phyloP scores from a whole-genome alignment of 2,113 vertebrate genomes.

The Ursus arctos region DNA sequence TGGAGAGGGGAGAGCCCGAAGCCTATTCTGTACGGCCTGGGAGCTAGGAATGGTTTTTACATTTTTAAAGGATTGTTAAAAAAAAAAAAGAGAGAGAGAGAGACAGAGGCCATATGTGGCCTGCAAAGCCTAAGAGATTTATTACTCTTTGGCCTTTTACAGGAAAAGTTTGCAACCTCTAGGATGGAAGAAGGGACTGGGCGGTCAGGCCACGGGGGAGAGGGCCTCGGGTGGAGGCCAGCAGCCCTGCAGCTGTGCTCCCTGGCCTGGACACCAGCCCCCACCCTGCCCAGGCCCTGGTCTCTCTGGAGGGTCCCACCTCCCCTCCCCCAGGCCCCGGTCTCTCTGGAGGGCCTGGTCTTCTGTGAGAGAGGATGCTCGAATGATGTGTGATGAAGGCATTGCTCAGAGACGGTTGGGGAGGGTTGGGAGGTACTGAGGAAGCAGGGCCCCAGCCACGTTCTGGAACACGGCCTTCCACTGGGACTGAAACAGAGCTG shows the following conservation, averaged over 20 bases:
- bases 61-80: not conserved
- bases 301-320: too few species aligned
- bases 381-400: not conserved
- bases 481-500: not conserved
- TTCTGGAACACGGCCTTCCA: not conserved
- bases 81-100: not conserved
- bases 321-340: too few species aligned
- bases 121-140: not conserved
- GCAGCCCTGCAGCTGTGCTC: not conserved
- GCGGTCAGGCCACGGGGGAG: not conserved
- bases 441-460: not conserved
- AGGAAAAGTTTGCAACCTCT: not conserved
- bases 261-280: not conserved
- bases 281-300: not conserved
- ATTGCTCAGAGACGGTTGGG: not conserved
- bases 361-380: not conserved
- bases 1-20: not conserved
- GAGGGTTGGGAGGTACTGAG: not conserved
- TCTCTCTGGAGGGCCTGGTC: too few species aligned
- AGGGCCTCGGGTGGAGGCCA: not conserved
- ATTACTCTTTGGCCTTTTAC: not conserved
- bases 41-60: not conserved
- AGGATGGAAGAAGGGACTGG: not conserved
- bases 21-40: not conserved
- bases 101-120: not conserved